Evolutionary conservation across 2,888 invertebrate genomes (phyloP).

Genomic region (Epistrophe eligans): DNA sequence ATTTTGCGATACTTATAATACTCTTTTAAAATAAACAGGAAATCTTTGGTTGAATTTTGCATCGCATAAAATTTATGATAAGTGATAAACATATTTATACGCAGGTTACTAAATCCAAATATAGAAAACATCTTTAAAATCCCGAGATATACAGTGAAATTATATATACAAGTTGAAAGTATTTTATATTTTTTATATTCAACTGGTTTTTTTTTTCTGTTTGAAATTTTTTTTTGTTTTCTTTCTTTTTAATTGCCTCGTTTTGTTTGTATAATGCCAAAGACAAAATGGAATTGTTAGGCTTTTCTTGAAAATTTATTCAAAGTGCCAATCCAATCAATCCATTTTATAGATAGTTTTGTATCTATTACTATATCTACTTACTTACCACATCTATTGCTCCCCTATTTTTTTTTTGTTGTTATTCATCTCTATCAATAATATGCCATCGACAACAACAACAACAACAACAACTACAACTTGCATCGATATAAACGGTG

Average conservation of each 20-base stretch:
- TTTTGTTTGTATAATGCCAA: constrained; percentile 2
- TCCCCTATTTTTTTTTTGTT: background rate
- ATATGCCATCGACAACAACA: constrained; percentile 63
- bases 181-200: background rate
- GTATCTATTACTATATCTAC: constrained; percentile 1
- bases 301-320: constrained; percentile 10
- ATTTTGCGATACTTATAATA: background rate
- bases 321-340: constrained; percentile 33
- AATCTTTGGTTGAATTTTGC: constrained; percentile 58
- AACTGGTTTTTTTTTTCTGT: constrained; percentile 24
- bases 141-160: constrained; percentile 47
- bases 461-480: constrained; percentile 61
- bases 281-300: constrained; percentile 20
- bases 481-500: constrained; percentile 62
- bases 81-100: constrained; percentile 11
- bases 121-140: constrained; percentile 19
- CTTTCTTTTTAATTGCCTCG: background rate
- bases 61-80: constrained; percentile 26
- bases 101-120: constrained; percentile 3
- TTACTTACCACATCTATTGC: constrained; percentile 9
- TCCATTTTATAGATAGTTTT: constrained; percentile 24
- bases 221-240: background rate
- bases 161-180: constrained; percentile 50
- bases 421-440: background rate
- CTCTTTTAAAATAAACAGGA: constrained; percentile 52